Evolutionary conservation across 2,797 vertebrate species (phyloP), one percentile per base, ranked within the genome.

Genomic region (Acanthis flammea): DNA sequence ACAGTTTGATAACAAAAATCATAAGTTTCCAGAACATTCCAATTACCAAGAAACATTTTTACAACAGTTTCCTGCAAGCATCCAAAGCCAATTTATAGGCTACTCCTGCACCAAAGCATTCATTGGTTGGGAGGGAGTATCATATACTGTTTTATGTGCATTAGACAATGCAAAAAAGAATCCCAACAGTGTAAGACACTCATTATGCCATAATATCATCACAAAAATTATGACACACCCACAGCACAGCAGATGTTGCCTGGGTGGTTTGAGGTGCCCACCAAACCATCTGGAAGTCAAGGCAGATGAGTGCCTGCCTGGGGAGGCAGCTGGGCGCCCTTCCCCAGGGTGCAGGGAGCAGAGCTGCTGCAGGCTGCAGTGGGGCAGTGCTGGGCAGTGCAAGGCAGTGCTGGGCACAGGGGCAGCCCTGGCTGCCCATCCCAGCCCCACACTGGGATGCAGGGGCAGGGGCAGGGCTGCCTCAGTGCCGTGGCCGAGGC

Each of bases 401-500:
- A n/a, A n/a, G 53, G 45, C 19, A 1, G 7, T 30, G 39, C 12
- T 7, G 72, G 63, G 16, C 19, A 16, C 2, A 1, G 22, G 19
- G 9, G 5, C 55, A 12, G 5, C n/a, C 27, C 33, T 30, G 37
- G 24, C 7, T 0, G 0, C 25, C 28, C 8, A 2, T 57, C 9
- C 62, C 71, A 75, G 18, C 35, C 8, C 0, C 31, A 30, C 14
- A 4, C 35, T 0, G 2, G 60, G 27, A 23, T 9, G 31, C 23
- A 50, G 37, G 0, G 0, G 11, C 11, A 12, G 18, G 1, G 19
- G 4, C 44, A 2, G 67, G 31, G 66, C 14, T 30, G 57, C 57
- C 28, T 3, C 0, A 0, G 37, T 16, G 28, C 39, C 50, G 0
- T 0, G 0, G 19, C 30, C 31, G 28, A 28, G 47, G 83, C 67